Base-by-base conservation (phyloP, 92 coral and sea anemone species). In the Palythoa grandis region DNA sequence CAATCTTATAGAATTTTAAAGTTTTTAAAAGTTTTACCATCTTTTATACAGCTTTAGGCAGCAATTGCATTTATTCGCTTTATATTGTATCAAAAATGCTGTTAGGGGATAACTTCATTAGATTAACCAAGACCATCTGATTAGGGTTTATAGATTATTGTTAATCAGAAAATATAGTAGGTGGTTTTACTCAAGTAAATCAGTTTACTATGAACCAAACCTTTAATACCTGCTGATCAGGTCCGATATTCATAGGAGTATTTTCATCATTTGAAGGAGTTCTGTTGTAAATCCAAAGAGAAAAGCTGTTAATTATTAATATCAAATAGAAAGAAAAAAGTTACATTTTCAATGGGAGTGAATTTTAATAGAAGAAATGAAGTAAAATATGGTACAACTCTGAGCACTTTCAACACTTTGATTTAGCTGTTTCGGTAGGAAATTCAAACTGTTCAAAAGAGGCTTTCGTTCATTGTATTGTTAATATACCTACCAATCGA, bases 251-350 rank as follows among this genome's bases (percentile, higher is more conserved):
- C 19, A 80, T 52, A 0, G 74, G 73, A 20, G 85, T 80, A 24
- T 48, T 58, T 63, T 80, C 74, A 17, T 58, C 22, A 63, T 66
- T 80, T 47, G 85, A 80, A 19, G 74, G 24, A 48, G 85, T 80
- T 39, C 85, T 80, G 75, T 65, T 47, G 47, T 23, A 65, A 52
- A 80, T 63, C 23, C 15, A 80, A 80, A 47, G 72, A 63, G 14
- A 37, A 13, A 3, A 9, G 20, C 10, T 15, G 40, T 78, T 22
- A 74, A 3, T 50, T 6, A 11, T 24, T 63, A 63, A 7, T 20
- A 1, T 1, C 23, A n/a, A 63, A 24, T 7, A 63, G 11, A 63
- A 19, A 63, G 25, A 63, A n/a, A 19, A 20, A 63, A 9, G 4
- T 19, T 63, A 43, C 50, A 43, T 43, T 43, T 43, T 43, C 50